These are phyloP conservation scores for Eupithecia subumbrata DNA, from an alignment of 2,888 invertebrate genomes.

Conservation along the genomic window DNA sequence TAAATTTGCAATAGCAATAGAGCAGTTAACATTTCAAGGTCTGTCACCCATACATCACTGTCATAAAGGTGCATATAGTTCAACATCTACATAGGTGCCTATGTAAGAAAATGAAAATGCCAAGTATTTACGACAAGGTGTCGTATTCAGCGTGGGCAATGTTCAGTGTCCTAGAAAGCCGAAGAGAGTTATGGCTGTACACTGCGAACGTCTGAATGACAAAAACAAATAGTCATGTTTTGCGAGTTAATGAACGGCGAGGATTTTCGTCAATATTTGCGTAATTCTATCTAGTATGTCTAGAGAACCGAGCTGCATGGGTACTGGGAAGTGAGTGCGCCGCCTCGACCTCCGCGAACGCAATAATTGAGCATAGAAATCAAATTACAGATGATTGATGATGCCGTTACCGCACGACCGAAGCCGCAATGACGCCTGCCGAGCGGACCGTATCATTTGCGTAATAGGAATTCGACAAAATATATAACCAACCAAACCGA, in stretches of 20 bases:
- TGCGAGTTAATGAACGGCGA: constrained; percentile 26
- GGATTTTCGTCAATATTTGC: constrained; percentile 47
- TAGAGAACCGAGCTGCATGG: constrained; percentile 56
- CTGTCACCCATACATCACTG: constrained; percentile 15
- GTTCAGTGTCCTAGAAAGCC: constrained; percentile 30
- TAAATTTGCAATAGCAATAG: background rate
- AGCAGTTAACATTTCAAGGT: constrained; percentile 17
- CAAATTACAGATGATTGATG: constrained; percentile 84
- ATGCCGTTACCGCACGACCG: constrained; percentile 81
- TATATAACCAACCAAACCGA: constrained; percentile 48
- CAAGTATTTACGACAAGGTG: constrained; percentile 30
- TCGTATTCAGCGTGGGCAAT: constrained; percentile 32
- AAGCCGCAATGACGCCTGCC: constrained; percentile 76
- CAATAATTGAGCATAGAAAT: constrained; percentile 84
- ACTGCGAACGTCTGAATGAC: constrained; percentile 27
- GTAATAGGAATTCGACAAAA: constrained; percentile 76
- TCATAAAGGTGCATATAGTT: constrained; percentile 9
- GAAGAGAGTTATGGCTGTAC: constrained; percentile 27
- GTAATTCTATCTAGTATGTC: constrained; percentile 50
- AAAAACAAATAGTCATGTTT: constrained; percentile 30
- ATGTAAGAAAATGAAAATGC: constrained; percentile 24
- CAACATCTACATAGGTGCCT: background rate
- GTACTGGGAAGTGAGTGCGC: constrained; percentile 68
- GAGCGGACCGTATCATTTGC: constrained; percentile 78
- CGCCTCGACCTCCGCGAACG: constrained; percentile 79